Conservation (phyloP, 2,888 invertebrate species). For the Entomobrya proxima region DNA sequence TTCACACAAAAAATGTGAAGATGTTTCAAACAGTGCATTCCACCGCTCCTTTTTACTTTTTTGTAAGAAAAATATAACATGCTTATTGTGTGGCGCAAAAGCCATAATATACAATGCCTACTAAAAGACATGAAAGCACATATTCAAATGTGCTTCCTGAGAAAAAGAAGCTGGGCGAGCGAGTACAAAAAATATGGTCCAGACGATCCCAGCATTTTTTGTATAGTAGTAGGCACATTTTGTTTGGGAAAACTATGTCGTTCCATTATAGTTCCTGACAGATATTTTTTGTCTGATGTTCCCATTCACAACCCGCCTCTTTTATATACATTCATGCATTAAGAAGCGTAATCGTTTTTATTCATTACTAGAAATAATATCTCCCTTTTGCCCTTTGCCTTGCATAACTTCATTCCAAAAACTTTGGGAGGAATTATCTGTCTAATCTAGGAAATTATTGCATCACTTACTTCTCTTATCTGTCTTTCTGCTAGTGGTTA, state of each 20-base stretch:
- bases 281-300: conserved; percentile 46
- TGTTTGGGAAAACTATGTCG: conserved; percentile 37
- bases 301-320: not conserved
- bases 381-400: conserved; percentile 56
- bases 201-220: not conserved
- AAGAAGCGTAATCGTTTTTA: conserved; percentile 42
- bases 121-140: not conserved
- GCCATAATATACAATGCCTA: not conserved
- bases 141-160: not conserved
- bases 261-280: conserved; percentile 39
- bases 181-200: not conserved
- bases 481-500: not conserved
- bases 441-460: conserved; percentile 62
- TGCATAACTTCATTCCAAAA: conserved; percentile 49
- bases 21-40: not conserved
- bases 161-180: not conserved
- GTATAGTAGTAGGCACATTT: conserved; percentile 18
- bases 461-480: conserved; percentile 61
- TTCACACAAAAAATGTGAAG: not conserved
- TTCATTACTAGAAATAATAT: conserved; percentile 49
- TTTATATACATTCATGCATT: not conserved
- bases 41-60: conserved; percentile 3
- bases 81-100: not conserved
- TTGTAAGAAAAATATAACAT: not conserved
- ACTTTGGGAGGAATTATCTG: conserved; percentile 58